Percentiles rank a stretch among this genome's conserved stretches.
Conservation (phyloP, 2,888 invertebrate species). For the Andrena haemorrhoa region DNA sequence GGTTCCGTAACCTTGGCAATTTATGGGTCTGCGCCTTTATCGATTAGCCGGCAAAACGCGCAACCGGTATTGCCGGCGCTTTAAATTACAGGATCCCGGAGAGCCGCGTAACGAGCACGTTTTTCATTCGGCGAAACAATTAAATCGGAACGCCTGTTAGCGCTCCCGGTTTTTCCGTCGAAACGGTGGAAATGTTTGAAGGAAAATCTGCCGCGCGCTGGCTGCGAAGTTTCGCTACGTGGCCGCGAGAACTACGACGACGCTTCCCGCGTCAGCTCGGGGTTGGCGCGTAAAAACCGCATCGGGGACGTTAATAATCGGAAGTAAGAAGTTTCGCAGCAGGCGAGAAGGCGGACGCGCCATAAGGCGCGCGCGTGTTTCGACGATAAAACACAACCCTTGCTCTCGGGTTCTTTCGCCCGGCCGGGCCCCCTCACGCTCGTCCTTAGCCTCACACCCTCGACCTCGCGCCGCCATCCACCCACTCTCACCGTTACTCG, state of each 20-base stretch:
- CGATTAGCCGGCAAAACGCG: conserved; percentile 71
- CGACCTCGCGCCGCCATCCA: conserved; percentile 20
- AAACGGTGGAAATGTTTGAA: not conserved
- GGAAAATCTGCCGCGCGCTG: not conserved
- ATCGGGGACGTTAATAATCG: conserved; percentile 56
- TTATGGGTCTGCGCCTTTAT: conserved; percentile 73
- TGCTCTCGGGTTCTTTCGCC: not conserved
- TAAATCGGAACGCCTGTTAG: not conserved
- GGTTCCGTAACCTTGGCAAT: conserved; percentile 70
- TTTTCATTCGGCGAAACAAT: not conserved
- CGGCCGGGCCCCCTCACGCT: not conserved
- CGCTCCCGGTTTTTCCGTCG: not conserved
- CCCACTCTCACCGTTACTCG: conserved; percentile 32
- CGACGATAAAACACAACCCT: conserved; percentile 52
- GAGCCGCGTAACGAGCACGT: not conserved
- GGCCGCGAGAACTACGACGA: not conserved
- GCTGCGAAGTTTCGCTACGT: not conserved
- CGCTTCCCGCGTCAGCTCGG: not conserved
- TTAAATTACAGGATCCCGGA: conserved; percentile 36
- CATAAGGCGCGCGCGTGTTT: conserved; percentile 59
- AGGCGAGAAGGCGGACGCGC: conserved; percentile 40
- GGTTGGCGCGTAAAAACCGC: conserved; percentile 9
- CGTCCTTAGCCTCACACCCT: conserved; percentile 6
- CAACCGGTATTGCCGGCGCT: conserved; percentile 58
- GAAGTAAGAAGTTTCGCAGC: conserved; percentile 54